phyloP scores from a whole-genome alignment of 2,797 vertebrate genomes.

The Coreius guichenoti region DNA sequence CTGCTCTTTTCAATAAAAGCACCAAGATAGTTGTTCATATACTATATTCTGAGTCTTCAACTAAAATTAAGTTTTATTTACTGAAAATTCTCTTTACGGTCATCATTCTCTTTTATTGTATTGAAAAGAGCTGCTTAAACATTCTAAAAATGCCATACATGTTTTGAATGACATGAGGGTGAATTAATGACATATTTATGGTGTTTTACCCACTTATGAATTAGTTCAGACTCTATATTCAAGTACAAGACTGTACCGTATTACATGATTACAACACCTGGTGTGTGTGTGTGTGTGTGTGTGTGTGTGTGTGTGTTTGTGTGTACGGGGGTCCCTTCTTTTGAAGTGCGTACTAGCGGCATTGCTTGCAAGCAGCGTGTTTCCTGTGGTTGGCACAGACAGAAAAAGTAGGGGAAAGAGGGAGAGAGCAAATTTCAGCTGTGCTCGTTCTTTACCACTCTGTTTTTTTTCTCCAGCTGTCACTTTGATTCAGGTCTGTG shows the following conservation, averaged over 20 bases:
- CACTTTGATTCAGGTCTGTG: slow-evolving; percentile 54
- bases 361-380: slow-evolving; percentile 56
- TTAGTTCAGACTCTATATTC: slow-evolving; percentile 19
- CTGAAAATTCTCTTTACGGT: not conserved
- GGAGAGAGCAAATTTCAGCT: slow-evolving; percentile 51
- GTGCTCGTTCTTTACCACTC: slow-evolving; percentile 51
- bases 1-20: slow-evolving; percentile 13
- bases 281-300: slow-evolving; percentile 48
- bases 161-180: not conserved
- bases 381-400: slow-evolving; percentile 59
- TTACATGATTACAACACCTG: slow-evolving; percentile 59
- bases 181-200: slow-evolving; percentile 16
- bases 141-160: not conserved
- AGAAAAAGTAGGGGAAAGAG: slow-evolving; percentile 35
- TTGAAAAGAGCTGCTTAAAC: too few relatives aligned
- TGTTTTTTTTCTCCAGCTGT: slow-evolving; percentile 47
- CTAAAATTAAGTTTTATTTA: not conserved
- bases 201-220: slow-evolving; percentile 5
- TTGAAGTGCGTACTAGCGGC: slow-evolving; percentile 59
- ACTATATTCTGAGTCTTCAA: not conserved
- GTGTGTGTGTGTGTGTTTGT: slow-evolving; percentile 51
- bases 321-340: slow-evolving; percentile 52
- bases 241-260: slow-evolving; percentile 28
- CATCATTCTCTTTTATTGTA: not conserved
- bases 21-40: not conserved